Percentiles rank a stretch among this genome's conserved stretches.
Conservation (phyloP, 2,113 vertebrate species). For the Alethe diademata region DNA sequence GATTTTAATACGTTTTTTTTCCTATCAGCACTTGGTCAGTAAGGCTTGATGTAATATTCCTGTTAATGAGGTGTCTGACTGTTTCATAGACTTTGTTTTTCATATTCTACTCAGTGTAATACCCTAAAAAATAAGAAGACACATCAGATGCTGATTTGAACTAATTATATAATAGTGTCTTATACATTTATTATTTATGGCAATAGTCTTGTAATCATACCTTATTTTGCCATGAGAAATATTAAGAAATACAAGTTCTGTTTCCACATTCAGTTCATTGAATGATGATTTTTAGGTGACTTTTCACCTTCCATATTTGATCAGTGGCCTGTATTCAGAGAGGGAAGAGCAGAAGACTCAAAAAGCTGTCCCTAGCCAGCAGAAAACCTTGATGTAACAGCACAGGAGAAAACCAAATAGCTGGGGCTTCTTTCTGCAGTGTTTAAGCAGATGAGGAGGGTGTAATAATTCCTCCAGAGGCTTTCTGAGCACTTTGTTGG, state of each 20-base stretch:
- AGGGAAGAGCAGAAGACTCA: background rate
- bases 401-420: background rate
- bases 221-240: slow-evolving; percentile 11
- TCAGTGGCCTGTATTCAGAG: background rate
- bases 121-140: slow-evolving; percentile 11
- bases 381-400: background rate
- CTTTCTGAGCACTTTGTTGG: background rate
- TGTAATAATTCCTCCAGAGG: background rate
- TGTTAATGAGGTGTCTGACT: background rate
- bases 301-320: background rate
- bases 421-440: background rate
- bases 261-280: slow-evolving; percentile 39
- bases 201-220: slow-evolving; percentile 26
- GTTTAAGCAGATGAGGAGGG: background rate
- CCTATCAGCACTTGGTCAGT: background rate
- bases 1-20: background rate
- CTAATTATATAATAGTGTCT: slow-evolving; percentile 6
- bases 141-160: background rate
- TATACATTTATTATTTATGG: background rate
- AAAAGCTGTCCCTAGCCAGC: background rate
- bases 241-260: slow-evolving; percentile 34
- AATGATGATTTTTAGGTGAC: slow-evolving; percentile 21
- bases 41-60: background rate
- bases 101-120: background rate
- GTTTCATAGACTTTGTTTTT: slow-evolving; percentile 33